Percentiles rank a stretch among this genome's conserved stretches.
phyloP scores from a whole-genome alignment of 2,113 vertebrate species.

The Sapajus apella region DNA sequence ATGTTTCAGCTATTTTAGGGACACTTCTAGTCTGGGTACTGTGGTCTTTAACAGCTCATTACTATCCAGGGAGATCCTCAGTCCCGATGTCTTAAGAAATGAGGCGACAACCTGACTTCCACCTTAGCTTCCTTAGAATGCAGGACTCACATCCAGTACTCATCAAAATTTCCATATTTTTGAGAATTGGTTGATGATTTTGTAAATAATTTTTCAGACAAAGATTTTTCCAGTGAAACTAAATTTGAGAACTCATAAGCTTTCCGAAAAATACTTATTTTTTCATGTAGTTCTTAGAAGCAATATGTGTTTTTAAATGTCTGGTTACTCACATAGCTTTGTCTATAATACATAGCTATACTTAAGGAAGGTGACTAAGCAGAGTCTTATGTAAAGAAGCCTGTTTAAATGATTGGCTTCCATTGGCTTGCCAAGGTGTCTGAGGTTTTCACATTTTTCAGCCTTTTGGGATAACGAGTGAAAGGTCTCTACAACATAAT shows the following conservation, averaged over 20 bases:
- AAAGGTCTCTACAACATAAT: not conserved
- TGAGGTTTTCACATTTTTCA: not conserved
- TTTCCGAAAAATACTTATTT: not conserved
- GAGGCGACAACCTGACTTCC: not conserved
- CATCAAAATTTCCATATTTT: not conserved
- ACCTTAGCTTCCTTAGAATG: not conserved
- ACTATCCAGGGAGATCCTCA: not conserved
- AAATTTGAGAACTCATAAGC: not conserved
- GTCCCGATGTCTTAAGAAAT: not conserved
- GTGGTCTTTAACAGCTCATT: not conserved
- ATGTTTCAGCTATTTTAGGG: not conserved
- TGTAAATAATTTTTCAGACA: not conserved
- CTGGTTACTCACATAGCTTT: not conserved
- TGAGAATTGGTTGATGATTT: not conserved
- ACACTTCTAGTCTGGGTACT: not conserved
- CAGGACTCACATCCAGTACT: not conserved
- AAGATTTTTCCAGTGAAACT: not conserved
- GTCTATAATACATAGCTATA: not conserved
- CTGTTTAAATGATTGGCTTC: not conserved
- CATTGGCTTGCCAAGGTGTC: not conserved
- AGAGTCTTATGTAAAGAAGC: not conserved
- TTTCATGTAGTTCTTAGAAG: not conserved
- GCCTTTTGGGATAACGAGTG: not conserved
- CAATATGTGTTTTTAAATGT: not conserved
- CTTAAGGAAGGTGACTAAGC: not conserved